Evolutionary conservation across 30 jellyfish, hydroid and myxozoan genomes (phyloP).

Genomic region (Sanderia malayensis): DNA sequence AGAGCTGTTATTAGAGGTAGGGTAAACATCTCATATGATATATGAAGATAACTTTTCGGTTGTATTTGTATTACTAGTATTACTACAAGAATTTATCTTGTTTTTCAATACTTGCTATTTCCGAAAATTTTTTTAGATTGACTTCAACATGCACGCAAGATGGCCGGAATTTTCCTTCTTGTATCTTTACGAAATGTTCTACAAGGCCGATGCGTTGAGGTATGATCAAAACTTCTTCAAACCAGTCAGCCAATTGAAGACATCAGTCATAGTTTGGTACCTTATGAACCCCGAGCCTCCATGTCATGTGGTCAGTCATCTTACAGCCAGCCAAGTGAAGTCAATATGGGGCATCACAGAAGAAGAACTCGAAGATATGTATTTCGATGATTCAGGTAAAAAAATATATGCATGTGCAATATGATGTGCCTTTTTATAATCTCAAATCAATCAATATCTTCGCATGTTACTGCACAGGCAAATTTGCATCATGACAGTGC

Average conservation of each 20-base stretch:
- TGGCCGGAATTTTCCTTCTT: constrained; percentile 87
- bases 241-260: constrained; percentile 92
- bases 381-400: constrained; percentile 93
- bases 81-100: no score
- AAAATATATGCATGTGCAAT: no score
- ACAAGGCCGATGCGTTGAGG: constrained; percentile 85
- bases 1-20: no score
- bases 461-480: no score
- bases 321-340: constrained; percentile 95
- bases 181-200: constrained; percentile 88
- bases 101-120: no score
- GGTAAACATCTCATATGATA: no score
- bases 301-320: constrained; percentile 94
- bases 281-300: constrained; percentile 92
- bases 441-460: no score
- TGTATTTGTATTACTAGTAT: no score
- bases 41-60: no score
- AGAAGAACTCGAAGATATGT: constrained; percentile 93
- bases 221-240: constrained; percentile 91
- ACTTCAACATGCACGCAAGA: constrained; percentile 59
- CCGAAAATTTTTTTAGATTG: constrained; percentile 63
- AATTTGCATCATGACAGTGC: no score
- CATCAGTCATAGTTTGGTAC: constrained; percentile 96
- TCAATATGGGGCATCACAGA: constrained; percentile 99
- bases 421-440: no score